Base-by-base conservation (phyloP, 1,140 invertebrate genomes). In the Belonocnema kinseyi region DNA sequence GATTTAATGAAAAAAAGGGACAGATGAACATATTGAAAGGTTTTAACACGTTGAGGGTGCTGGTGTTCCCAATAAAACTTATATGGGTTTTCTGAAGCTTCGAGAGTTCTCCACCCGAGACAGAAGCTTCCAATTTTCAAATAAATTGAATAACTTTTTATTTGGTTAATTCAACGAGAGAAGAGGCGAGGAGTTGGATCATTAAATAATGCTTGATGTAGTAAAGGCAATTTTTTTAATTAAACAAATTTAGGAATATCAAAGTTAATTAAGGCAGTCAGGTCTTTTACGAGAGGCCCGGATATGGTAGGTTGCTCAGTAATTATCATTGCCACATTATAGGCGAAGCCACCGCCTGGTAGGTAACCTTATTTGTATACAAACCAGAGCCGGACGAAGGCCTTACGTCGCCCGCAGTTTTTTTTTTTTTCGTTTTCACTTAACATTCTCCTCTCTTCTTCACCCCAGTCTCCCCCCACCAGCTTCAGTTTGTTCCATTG, bases 261-360 rank as follows among this genome's bases (percentile, higher is more conserved):
- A 66, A 66, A 66, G 61, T 46, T 66, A 40, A 66, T 66, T 66
- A 66, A 26, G 61, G 21, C 26, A 16, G 61, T 66, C 40, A 66
- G 61, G 40, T 66, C 61, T 66, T 66, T 66, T 66, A 66, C 61
- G 61, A 66, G 26, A 14, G 61, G 61, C 40, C 61, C 61, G 26
- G 61, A 66, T 66, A 66, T 66, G 61, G 61, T 66, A 66, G 61
- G 61, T 66, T 66, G 61, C 14, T 66, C 61, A 66, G 61, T 66
- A 66, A 66, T 66, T 66, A 66, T 66, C 61, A 66, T 66, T 66
- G 61, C 61, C 61, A 66, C 61, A 66, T 66, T 66, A 66, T 66
- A 66, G 61, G 61, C 61, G 26, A 66, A 66, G 61, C 26, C 26
- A 66, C 14, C 46, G 61, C 33, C 61, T 66, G 61, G 61, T 21